Conservation (phyloP, 2,113 vertebrate species). For the Brienomyrus longianalis region DNA sequence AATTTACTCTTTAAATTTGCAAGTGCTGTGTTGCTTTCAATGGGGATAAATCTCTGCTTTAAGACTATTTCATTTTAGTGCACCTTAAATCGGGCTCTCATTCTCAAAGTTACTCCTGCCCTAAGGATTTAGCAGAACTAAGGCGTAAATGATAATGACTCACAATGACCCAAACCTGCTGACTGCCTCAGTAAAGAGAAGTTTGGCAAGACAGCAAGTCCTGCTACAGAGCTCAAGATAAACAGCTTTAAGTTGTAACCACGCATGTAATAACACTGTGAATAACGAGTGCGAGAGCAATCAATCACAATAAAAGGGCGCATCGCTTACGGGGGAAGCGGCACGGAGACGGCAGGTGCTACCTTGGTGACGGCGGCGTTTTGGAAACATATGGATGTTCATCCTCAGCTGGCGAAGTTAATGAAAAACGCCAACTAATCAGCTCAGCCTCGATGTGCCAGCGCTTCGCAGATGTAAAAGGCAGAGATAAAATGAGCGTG, state of each 20-base stretch:
- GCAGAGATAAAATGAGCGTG: background rate
- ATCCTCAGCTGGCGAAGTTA: background rate
- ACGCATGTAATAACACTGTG: background rate
- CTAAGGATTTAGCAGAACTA: background rate
- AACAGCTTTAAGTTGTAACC: conserved; percentile 4
- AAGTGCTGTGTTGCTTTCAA: background rate
- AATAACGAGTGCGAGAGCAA: background rate
- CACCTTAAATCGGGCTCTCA: background rate
- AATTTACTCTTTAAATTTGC: background rate
- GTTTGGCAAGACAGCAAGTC: background rate
- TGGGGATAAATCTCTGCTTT: background rate
- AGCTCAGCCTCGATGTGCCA: background rate
- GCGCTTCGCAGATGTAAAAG: background rate
- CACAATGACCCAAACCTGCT: background rate
- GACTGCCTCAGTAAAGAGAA: background rate
- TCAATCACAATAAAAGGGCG: background rate
- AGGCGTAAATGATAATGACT: background rate
- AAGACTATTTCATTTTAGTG: background rate
- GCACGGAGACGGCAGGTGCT: background rate
- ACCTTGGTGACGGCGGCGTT: background rate
- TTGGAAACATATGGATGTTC: background rate
- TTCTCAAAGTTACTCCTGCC: background rate
- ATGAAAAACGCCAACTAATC: conserved; percentile 2
- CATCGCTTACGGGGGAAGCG: background rate
- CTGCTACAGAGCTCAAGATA: background rate